Conservation (phyloP, 2,797 vertebrate genomes). For the Ciconia nigra region DNA sequence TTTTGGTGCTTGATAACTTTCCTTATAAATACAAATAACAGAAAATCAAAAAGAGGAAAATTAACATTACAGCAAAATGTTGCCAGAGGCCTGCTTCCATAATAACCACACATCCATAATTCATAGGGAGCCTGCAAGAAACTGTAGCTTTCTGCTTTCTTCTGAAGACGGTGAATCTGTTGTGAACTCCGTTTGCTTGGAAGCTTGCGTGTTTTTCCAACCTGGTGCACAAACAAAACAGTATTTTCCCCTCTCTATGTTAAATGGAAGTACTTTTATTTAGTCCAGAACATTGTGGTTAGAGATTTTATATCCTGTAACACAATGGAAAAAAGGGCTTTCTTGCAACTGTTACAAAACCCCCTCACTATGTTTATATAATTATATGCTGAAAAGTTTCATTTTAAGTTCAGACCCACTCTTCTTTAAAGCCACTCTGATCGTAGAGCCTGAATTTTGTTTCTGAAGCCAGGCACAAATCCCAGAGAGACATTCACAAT, state of each 20-base stretch:
- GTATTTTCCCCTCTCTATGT: neutral
- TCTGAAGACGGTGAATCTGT: neutral
- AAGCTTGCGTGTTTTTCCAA: neutral
- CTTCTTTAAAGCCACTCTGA: neutral
- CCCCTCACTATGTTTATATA: neutral
- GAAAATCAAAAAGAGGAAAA: slow-evolving; percentile 4
- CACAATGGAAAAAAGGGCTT: neutral
- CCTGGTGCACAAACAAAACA: neutral
- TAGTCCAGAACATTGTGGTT: neutral
- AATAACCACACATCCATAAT: slow-evolving; percentile 22
- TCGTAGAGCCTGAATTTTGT: neutral
- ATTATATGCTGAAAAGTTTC: neutral
- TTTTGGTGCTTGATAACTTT: neutral
- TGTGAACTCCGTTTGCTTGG: neutral
- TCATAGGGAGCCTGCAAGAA: neutral
- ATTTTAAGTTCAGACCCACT: neutral
- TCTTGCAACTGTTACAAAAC: neutral
- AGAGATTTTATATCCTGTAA: neutral
- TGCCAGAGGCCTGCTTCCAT: neutral
- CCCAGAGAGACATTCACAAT: neutral
- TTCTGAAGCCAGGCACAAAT: neutral
- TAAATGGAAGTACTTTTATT: neutral
- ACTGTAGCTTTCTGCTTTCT: neutral
- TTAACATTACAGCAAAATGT: slow-evolving; percentile 8
- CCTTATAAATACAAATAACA: slow-evolving; percentile 11